These are phyloP conservation scores for Drosophila mimica DNA, from an alignment of 2,888 invertebrate species.

Conservation along the genomic window DNA sequence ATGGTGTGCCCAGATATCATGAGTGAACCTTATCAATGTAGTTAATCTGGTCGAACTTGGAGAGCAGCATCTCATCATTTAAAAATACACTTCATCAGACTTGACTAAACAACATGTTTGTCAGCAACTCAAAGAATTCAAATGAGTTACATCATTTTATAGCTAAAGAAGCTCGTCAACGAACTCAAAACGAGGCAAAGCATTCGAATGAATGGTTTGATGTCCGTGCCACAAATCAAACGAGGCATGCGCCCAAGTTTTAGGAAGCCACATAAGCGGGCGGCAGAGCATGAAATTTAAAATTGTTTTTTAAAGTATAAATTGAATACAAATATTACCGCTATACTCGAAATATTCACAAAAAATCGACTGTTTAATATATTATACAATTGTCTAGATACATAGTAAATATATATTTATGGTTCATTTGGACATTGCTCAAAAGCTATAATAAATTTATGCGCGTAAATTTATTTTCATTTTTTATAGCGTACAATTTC, in stretches of 20 bases:
- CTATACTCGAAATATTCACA: background rate
- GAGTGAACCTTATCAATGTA: background rate
- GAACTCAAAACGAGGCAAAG: slow-evolving; percentile 2
- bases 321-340: background rate
- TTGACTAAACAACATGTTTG: background rate
- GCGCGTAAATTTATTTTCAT: background rate
- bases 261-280: slow-evolving; percentile 4
- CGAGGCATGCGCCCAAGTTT: slow-evolving; percentile 3
- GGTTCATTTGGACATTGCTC: background rate
- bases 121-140: background rate
- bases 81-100: background rate
- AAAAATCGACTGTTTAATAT: background rate
- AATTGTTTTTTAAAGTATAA: slow-evolving; percentile 1
- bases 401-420: background rate
- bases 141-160: slow-evolving; percentile 11
- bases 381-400: background rate
- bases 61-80: background rate
- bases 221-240: slow-evolving; percentile 25
- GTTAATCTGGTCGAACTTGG: background rate
- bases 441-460: background rate
- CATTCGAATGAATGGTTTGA: slow-evolving; percentile 1
- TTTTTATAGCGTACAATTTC: slow-evolving; percentile 1
- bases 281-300: slow-evolving; percentile 18
- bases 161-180: slow-evolving; percentile 3
- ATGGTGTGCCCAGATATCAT: slow-evolving; percentile 4